Conservation (phyloP, 2,888 invertebrate genomes). For the Sarcophaga rosellei region DNA sequence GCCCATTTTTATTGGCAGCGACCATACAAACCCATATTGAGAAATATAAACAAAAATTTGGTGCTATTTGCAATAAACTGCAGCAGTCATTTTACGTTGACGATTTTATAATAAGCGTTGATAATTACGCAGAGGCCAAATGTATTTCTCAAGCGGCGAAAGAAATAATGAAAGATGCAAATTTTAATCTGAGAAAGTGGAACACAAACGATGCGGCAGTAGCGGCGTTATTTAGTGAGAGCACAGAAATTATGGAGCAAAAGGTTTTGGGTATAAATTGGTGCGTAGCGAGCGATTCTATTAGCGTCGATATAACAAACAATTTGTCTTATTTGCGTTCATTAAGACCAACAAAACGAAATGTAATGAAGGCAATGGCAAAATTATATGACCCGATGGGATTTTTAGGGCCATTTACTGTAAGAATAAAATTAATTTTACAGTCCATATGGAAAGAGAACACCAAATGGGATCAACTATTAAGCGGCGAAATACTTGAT, state of each 20-base stretch:
- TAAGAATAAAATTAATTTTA: constrained; percentile 58
- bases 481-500: constrained; percentile 20
- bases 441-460: constrained; percentile 39
- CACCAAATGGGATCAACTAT: constrained; percentile 37
- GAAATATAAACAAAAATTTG: not conserved
- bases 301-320: constrained; percentile 41
- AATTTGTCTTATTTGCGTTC: constrained; percentile 28
- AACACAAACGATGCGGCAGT: constrained; percentile 49
- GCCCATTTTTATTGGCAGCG: constrained; percentile 61
- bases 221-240: not conserved
- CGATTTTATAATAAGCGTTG: constrained; percentile 57
- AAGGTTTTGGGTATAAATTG: constrained; percentile 61
- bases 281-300: constrained; percentile 38
- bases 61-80: not conserved
- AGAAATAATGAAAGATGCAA: constrained; percentile 53
- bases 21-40: constrained; percentile 58
- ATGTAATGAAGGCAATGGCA: constrained; percentile 54
- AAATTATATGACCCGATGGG: constrained; percentile 58
- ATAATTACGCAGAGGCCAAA: not conserved
- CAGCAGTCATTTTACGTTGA: constrained; percentile 51
- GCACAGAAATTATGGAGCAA: not conserved
- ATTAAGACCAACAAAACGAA: constrained; percentile 45
- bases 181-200: constrained; percentile 45
- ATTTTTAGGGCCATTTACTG: constrained; percentile 54
- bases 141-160: constrained; percentile 35